Evolutionary conservation across 2,888 invertebrate species (phyloP), one percentile per base, ranked within the genome.

Genomic region (Oxyteleia sp.): DNA sequence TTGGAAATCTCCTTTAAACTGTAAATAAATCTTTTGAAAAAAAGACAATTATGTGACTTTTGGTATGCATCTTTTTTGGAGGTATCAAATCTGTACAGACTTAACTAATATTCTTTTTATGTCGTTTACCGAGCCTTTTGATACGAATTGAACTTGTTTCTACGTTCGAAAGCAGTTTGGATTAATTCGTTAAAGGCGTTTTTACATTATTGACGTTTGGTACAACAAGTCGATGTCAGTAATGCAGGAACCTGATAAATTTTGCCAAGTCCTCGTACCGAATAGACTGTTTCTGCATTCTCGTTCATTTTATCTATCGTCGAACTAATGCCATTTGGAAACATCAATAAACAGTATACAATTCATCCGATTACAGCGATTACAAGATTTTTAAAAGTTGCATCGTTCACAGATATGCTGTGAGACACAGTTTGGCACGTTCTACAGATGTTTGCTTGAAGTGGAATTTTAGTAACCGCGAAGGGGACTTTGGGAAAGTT

Each of bases 11-110:
- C n/a, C 61, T 68, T 81, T 81, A 35, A 72, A 57, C 15, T 81
- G 74, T 81, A 74, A 74, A 74, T 81, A 81, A 74, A 81, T 61
- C 35, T 68, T 61, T 80, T 16, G 29, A 72, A 11, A 47, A 68
- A 51, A 18, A 43, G n/a, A n/a, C 47, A 47, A 53, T n/a, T 10
- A 43, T 71, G 69, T 57, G 23, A 72, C 68, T 79, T 75, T 59
- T 66, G 29, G 68, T 75, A 64, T 76, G 32, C 26, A 68, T 74
- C 26, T 55, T 64, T 74, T 61, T n/a, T n/a, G n/a, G 55, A 20
- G 13, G 11, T 26, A 23, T 23, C 32, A 47, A 57, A 23, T 57
- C 45, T 69, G 4, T 69, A 45, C 11, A 23, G 20, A 43, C n/a
- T 55, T 15, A 45, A 41, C 41, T 13, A 45, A 29, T 38, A 64